Percentiles rank a stretch among this genome's conserved stretches.
Conservation (phyloP, 2,888 invertebrate genomes). For the Stenchaetothrips biformis region DNA sequence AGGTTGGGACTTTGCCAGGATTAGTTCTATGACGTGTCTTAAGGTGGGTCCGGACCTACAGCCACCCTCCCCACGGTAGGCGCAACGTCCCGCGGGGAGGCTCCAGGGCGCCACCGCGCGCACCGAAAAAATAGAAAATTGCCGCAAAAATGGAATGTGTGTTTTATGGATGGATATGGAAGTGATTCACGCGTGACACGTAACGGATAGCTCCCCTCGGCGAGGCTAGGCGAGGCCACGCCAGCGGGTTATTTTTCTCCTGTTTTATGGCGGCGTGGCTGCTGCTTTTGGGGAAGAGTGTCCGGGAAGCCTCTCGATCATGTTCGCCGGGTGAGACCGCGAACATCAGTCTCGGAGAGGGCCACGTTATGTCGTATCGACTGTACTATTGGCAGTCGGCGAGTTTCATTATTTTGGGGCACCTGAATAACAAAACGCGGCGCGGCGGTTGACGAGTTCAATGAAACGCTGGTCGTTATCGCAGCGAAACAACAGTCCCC, state of each 20-base stretch:
- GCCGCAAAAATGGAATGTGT: slow-evolving; percentile 23
- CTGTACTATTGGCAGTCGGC: too few relatives aligned
- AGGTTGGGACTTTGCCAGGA: too few relatives aligned
- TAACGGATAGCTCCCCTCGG: slow-evolving; percentile 6
- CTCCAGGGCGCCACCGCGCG: background rate
- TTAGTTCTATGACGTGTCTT: too few relatives aligned
- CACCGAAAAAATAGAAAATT: slow-evolving; percentile 20
- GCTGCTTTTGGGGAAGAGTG: background rate
- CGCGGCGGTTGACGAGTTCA: too few relatives aligned
- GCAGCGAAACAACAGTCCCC: too few relatives aligned
- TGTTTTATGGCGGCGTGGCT: background rate
- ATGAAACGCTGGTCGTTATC: too few relatives aligned
- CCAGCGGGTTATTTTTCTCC: slow-evolving; percentile 9
- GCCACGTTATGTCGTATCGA: too few relatives aligned
- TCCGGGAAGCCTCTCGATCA: background rate
- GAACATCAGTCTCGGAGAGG: too few relatives aligned
- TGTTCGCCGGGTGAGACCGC: background rate
- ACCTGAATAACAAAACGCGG: too few relatives aligned
- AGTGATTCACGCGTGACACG: slow-evolving; percentile 20
- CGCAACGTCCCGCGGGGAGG: background rate
- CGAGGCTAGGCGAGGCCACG: background rate
- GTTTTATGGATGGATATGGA: slow-evolving; percentile 15
- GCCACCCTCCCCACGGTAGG: background rate
- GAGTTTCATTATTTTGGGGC: too few relatives aligned
- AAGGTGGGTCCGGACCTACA: too few relatives aligned